Percentiles rank a stretch among this genome's conserved stretches.
Conservation (phyloP, 2,797 vertebrate species). For the Morelia viridis region DNA sequence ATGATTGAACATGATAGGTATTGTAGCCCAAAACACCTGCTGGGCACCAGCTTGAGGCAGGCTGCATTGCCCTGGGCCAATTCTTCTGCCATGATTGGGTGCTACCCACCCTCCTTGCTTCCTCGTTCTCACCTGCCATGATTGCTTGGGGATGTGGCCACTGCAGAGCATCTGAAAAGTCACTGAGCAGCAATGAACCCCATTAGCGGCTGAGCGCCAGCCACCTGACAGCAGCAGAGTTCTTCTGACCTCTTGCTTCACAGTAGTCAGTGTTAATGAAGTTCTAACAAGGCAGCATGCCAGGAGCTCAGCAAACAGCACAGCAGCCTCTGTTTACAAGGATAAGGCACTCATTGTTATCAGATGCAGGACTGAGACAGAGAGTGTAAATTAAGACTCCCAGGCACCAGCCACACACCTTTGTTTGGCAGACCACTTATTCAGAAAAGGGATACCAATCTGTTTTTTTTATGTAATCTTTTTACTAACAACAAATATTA, state of each 20-base stretch:
- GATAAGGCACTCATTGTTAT: slow-evolving; percentile 14
- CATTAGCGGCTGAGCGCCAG: slow-evolving; percentile 9
- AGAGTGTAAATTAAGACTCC: slow-evolving; percentile 12
- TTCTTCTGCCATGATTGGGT: background rate
- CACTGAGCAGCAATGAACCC: background rate
- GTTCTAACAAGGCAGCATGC: slow-evolving; percentile 24
- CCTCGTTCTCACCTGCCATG: background rate
- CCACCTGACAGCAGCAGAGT: slow-evolving; percentile 2
- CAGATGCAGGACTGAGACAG: background rate
- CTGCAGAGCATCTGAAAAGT: background rate
- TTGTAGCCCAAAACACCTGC: background rate
- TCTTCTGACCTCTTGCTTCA: background rate
- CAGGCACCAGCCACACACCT: background rate
- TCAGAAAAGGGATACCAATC: background rate
- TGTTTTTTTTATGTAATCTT: background rate
- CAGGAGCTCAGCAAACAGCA: slow-evolving; percentile 17
- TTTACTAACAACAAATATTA: background rate
- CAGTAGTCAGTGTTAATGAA: background rate
- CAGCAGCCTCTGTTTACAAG: slow-evolving; percentile 7
- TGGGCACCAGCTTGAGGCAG: background rate
- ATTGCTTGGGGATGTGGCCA: background rate
- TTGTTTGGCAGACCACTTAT: background rate
- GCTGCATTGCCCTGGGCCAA: background rate
- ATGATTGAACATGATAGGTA: background rate
- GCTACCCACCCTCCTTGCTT: background rate